A percentile compares a stretch with the other conserved stretches of the same genome.
Conservation (phyloP, 2,797 vertebrate species). For the Artibeus lituratus region DNA sequence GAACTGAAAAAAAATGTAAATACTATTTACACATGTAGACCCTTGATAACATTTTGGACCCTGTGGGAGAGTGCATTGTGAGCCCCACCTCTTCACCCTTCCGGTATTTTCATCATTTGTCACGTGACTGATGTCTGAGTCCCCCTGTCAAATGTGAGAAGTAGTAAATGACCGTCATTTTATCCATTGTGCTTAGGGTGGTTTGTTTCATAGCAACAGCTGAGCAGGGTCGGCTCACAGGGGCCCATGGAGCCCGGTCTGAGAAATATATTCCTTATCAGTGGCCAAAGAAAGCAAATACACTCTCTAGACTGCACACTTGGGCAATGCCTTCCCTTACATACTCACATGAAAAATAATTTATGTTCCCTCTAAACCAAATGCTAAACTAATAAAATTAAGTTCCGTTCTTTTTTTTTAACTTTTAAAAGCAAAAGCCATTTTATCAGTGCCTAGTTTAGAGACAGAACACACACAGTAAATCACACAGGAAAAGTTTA, state of each 20-base stretch:
- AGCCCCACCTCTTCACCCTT: not conserved
- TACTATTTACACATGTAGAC: not conserved
- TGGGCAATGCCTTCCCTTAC: not conserved
- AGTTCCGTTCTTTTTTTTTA: not conserved
- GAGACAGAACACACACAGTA: not conserved
- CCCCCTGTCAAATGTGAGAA: not conserved
- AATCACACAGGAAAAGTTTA: not conserved
- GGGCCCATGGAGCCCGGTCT: not conserved
- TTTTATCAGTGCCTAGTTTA: not conserved
- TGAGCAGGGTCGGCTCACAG: not conserved
- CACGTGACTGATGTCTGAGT: not conserved
- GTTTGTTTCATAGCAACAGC: not conserved
- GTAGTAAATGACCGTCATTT: not conserved
- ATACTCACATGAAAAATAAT: not conserved
- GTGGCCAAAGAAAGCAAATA: conserved; percentile 47
- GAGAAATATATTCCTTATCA: not conserved
- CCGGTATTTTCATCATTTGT: not conserved
- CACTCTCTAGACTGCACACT: not conserved
- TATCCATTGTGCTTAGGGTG: not conserved
- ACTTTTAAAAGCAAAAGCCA: not conserved
- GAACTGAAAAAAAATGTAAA: not conserved
- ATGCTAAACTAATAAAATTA: conserved; percentile 42
- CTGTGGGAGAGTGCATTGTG: not conserved
- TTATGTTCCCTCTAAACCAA: conserved; percentile 48
- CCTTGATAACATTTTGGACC: not conserved